A percentile compares a stretch with the other conserved stretches of the same genome.
These are phyloP conservation scores for Drosophila mimica DNA, from an alignment of 2,888 invertebrate species.

Conservation along the genomic window DNA sequence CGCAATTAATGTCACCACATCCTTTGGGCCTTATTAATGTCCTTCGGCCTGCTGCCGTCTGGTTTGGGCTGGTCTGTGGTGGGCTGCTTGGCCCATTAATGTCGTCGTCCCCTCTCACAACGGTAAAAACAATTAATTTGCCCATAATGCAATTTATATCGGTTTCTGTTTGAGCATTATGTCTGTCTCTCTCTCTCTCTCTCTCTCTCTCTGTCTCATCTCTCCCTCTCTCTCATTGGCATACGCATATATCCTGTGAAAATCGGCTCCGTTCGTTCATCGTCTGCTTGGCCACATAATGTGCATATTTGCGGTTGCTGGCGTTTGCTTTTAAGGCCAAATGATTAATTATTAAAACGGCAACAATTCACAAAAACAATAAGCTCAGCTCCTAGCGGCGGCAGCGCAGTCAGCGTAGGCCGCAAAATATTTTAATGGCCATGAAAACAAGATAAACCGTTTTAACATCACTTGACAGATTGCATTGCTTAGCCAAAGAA, in stretches of 20 bases:
- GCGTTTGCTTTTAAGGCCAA: conserved; percentile 64
- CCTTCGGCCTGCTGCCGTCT: conserved; percentile 60
- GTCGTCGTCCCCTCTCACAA: conserved; percentile 37
- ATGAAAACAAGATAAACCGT: conserved; percentile 18
- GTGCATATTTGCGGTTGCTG: conserved; percentile 52
- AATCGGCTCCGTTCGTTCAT: background rate
- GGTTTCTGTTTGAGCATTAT: conserved; percentile 53
- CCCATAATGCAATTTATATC: conserved; percentile 82
- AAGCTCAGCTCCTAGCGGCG: conserved; percentile 1
- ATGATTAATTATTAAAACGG: conserved; percentile 76
- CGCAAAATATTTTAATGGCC: conserved; percentile 67
- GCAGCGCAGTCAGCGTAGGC: conserved; percentile 10
- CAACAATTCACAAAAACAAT: conserved; percentile 42
- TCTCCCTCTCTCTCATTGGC: conserved; percentile 15
- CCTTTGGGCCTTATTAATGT: conserved; percentile 81
- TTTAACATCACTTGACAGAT: conserved; percentile 9
- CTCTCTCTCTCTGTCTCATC: background rate
- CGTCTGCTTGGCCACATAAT: conserved; percentile 50
- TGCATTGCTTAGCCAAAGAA: background rate
- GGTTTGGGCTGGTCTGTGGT: background rate
- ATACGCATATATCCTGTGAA: conserved; percentile 29
- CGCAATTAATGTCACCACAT: conserved; percentile 81
- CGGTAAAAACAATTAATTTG: conserved; percentile 80
- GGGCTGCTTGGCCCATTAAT: conserved; percentile 66
- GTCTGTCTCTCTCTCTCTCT: background rate